Percentiles rank a stretch among this genome's conserved stretches.
Evolutionary conservation across 2,113 vertebrate species (phyloP).

Genomic region (Coryphaenoides rupestris): DNA sequence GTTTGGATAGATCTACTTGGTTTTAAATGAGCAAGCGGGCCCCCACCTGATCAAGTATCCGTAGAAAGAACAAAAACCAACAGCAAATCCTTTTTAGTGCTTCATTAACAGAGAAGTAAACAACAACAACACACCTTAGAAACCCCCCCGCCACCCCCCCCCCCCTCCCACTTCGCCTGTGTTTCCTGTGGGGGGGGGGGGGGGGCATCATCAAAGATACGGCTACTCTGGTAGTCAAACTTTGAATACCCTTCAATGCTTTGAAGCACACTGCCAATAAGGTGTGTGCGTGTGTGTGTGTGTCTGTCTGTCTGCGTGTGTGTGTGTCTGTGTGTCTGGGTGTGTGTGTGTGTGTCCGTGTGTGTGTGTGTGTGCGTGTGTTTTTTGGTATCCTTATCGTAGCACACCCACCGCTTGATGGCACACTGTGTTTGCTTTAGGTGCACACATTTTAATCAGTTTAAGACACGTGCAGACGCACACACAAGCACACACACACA

Average conservation of each 20-base stretch:
- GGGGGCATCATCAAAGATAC: too few relatives aligned
- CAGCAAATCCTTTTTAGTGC: too few relatives aligned
- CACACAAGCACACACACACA: slow-evolving; percentile 15
- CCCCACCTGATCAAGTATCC: too few relatives aligned
- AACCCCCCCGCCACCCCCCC: too few relatives aligned
- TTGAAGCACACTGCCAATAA: slow-evolving; percentile 1
- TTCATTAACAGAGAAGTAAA: too few relatives aligned
- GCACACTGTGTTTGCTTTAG: background rate
- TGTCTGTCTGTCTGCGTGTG: slow-evolving; percentile 4
- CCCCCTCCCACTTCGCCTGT: too few relatives aligned
- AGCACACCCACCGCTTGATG: background rate
- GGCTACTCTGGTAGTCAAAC: too few relatives aligned
- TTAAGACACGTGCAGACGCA: background rate
- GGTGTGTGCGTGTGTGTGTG: background rate
- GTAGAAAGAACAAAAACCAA: too few relatives aligned
- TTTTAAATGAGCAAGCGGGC: too few relatives aligned
- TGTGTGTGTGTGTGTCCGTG: slow-evolving; percentile 7
- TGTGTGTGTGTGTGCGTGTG: background rate
- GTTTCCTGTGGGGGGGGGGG: too few relatives aligned
- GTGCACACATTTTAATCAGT: background rate
- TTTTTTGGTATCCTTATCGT: background rate
- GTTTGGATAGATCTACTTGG: too few relatives aligned
- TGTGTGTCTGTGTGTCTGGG: background rate
- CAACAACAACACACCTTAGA: too few relatives aligned
- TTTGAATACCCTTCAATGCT: background rate